A percentile compares a stretch with the other conserved stretches of the same genome.
Conservation (phyloP, 1,140 invertebrate genomes). For the Glomeris maerens region DNA sequence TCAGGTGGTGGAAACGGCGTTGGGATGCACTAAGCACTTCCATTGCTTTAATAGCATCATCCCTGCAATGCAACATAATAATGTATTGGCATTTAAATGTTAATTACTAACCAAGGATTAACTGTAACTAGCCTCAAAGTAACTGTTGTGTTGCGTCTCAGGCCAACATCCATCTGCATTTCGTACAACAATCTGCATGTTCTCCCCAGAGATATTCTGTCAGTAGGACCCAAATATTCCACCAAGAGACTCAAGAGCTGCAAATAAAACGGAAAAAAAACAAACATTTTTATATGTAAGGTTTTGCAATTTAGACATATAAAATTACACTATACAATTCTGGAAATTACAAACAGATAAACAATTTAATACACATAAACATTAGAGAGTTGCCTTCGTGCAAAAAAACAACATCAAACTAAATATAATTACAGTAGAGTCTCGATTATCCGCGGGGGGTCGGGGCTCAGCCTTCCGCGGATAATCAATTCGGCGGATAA, state of each 20-base stretch:
- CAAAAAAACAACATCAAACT: too few relatives aligned
- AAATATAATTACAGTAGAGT: too few relatives aligned
- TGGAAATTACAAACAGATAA: too few relatives aligned
- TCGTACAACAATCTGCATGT: background rate
- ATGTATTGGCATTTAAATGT: background rate
- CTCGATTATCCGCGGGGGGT: too few relatives aligned
- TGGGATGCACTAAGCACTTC: background rate
- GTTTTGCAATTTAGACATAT: too few relatives aligned
- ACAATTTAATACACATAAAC: too few relatives aligned
- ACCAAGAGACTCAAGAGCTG: background rate
- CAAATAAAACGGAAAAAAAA: background rate
- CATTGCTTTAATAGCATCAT: background rate
- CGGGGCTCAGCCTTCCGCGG: too few relatives aligned
- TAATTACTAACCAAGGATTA: background rate
- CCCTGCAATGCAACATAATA: background rate
- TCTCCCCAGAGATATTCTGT: background rate
- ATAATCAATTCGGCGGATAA: too few relatives aligned
- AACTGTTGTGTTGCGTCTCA: background rate
- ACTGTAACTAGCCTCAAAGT: background rate
- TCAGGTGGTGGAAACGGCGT: constrained; percentile 3
- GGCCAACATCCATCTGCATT: background rate
- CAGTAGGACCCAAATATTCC: background rate
- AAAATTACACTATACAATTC: too few relatives aligned
- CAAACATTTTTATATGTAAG: too few relatives aligned
- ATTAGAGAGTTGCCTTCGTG: too few relatives aligned